Evolutionary conservation across 2,888 invertebrate species (phyloP).

Genomic region (Drosophila colorata): DNA sequence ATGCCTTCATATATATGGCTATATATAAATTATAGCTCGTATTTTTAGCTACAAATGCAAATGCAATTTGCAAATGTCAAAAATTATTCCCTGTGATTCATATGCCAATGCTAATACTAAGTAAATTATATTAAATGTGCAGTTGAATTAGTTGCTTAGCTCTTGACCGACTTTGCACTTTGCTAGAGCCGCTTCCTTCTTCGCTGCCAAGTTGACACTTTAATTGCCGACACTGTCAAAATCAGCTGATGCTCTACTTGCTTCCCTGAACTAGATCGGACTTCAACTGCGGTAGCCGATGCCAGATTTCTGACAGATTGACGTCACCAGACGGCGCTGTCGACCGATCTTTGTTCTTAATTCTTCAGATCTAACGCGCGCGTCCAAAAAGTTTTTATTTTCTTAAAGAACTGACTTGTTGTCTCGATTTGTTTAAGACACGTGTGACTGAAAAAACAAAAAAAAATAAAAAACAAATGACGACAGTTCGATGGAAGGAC

Average conservation of each 20-base stretch:
- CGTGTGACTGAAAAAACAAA: slow-evolving; percentile 39
- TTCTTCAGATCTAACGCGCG: slow-evolving; percentile 15
- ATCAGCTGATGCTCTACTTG: slow-evolving; percentile 63
- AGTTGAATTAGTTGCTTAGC: slow-evolving; percentile 42
- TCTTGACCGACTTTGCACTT: slow-evolving; percentile 14
- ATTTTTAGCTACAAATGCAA: slow-evolving; percentile 53
- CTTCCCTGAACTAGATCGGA: slow-evolving; percentile 21
- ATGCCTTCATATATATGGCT: slow-evolving; percentile 4
- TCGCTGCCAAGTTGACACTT: slow-evolving; percentile 54
- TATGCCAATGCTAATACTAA: slow-evolving; percentile 9
- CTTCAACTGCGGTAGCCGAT: slow-evolving; percentile 20
- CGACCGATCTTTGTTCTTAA: slow-evolving; percentile 31
- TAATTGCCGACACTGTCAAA: slow-evolving; percentile 74
- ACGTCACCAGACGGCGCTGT: slow-evolving; percentile 52
- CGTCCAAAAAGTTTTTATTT: slow-evolving; percentile 13
- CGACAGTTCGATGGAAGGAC: slow-evolving; percentile 36
- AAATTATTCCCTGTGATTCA: slow-evolving; percentile 47
- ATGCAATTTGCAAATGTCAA: slow-evolving; percentile 33
- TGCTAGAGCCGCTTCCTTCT: slow-evolving; percentile 17
- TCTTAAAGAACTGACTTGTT: slow-evolving; percentile 1
- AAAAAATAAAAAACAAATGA: slow-evolving; percentile 21
- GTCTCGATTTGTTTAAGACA: slow-evolving; percentile 27
- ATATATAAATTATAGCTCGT: slow-evolving; percentile 30
- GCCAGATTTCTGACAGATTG: slow-evolving; percentile 47
- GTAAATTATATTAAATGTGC: slow-evolving; percentile 39